A percentile compares a stretch with the other conserved stretches of the same genome.
phyloP scores from a whole-genome alignment of 2,797 vertebrate genomes.

The Sebastolobus alascanus region DNA sequence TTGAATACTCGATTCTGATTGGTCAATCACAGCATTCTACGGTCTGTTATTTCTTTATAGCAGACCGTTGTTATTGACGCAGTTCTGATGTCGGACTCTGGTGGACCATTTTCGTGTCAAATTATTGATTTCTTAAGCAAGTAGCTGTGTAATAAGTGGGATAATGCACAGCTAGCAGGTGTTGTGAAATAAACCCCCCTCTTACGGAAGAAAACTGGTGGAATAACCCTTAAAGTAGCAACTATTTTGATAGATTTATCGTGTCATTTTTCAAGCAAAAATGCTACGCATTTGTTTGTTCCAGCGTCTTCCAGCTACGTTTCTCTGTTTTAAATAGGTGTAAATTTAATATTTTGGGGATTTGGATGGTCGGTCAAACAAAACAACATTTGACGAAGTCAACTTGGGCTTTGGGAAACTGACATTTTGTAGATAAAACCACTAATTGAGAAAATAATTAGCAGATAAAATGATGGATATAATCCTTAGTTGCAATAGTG shows the following conservation, averaged over 20 bases:
- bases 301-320: neutral
- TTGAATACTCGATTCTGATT: no score
- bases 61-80: no score
- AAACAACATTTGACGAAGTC: neutral
- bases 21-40: no score
- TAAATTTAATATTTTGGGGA: neutral
- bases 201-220: neutral
- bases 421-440: neutral
- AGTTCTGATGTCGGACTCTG: no score
- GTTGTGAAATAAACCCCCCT: no score
- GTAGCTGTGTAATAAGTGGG: no score
- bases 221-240: neutral
- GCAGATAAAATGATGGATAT: neutral
- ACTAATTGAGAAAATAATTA: neutral
- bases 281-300: neutral
- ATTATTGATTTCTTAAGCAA: no score
- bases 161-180: fast-evolving
- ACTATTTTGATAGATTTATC: neutral
- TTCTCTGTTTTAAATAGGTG: neutral
- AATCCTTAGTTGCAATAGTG: neutral
- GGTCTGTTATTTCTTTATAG: no score
- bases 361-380: neutral
- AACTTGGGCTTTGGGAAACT: neutral
- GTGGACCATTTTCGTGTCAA: no score
- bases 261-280: neutral